Evolutionary conservation across 2,888 invertebrate genomes (phyloP).

Genomic region (Drosophila robusta): DNA sequence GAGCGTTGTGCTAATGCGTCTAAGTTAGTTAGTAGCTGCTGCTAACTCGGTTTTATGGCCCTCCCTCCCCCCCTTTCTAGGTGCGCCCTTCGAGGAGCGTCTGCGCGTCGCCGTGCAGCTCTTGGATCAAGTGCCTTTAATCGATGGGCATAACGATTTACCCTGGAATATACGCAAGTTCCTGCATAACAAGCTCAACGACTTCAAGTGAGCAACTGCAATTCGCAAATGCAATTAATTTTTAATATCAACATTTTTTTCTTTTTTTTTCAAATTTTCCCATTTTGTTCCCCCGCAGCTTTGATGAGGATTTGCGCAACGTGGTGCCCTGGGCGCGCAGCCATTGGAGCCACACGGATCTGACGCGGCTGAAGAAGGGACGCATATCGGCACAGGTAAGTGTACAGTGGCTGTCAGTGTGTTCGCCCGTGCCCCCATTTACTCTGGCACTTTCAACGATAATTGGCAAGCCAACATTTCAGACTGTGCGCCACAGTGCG

Average conservation of each 20-base stretch:
- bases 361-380: slow-evolving; percentile 90
- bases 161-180: slow-evolving; percentile 97
- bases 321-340: slow-evolving; percentile 90
- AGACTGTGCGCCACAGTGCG: neutral
- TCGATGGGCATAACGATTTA: slow-evolving; percentile 95
- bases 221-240: slow-evolving; percentile 56
- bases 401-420: neutral
- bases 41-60: slow-evolving; percentile 32
- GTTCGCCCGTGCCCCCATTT: neutral
- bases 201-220: slow-evolving; percentile 88
- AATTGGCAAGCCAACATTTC: slow-evolving; percentile 24
- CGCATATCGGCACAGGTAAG: slow-evolving; percentile 92
- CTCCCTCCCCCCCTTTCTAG: slow-evolving; percentile 76
- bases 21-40: slow-evolving; percentile 64
- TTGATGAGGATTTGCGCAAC: slow-evolving; percentile 89
- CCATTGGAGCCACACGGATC: slow-evolving; percentile 93
- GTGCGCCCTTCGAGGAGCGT: slow-evolving; percentile 91
- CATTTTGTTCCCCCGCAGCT: slow-evolving; percentile 83
- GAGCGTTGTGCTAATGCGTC: slow-evolving; percentile 52
- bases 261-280: slow-evolving; percentile 16
- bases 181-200: slow-evolving; percentile 94
- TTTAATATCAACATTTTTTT: slow-evolving; percentile 29
- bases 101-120: slow-evolving; percentile 90
- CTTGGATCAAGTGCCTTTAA: slow-evolving; percentile 91
- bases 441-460: slow-evolving; percentile 8